Conservation (phyloP, 2,113 vertebrate species). For the Pseudorasbora parva region DNA sequence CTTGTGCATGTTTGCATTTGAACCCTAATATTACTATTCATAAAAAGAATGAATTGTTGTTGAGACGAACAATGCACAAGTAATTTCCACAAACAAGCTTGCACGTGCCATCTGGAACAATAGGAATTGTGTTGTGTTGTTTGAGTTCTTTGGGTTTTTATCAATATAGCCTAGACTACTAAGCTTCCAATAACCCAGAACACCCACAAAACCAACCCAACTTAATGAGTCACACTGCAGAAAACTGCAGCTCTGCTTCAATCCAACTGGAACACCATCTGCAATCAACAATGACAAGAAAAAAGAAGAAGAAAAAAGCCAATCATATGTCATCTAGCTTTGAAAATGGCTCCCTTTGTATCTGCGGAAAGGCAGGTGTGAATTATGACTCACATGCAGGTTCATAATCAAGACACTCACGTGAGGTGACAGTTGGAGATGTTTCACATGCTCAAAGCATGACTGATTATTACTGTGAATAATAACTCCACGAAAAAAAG, state of each 20-base stretch:
- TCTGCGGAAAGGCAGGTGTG: neutral
- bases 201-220: neutral
- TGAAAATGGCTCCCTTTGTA: neutral
- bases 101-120: neutral
- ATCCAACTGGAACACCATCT: neutral
- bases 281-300: neutral
- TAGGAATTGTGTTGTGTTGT: neutral
- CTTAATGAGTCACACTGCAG: neutral
- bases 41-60: neutral
- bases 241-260: neutral
- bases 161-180: neutral
- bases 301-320: neutral
- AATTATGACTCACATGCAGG: neutral
- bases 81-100: neutral
- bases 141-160: neutral
- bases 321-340: no score
- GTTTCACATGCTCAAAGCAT: neutral
- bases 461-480: conserved; percentile 10
- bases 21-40: neutral
- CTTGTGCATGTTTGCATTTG: neutral
- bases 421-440: neutral
- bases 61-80: neutral
- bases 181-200: neutral
- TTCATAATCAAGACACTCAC: neutral
- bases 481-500: neutral